A percentile compares a stretch with the other conserved stretches of the same genome.
Evolutionary conservation across 1,140 invertebrate species (phyloP).

Genomic region (Ridgeia piscesae): DNA sequence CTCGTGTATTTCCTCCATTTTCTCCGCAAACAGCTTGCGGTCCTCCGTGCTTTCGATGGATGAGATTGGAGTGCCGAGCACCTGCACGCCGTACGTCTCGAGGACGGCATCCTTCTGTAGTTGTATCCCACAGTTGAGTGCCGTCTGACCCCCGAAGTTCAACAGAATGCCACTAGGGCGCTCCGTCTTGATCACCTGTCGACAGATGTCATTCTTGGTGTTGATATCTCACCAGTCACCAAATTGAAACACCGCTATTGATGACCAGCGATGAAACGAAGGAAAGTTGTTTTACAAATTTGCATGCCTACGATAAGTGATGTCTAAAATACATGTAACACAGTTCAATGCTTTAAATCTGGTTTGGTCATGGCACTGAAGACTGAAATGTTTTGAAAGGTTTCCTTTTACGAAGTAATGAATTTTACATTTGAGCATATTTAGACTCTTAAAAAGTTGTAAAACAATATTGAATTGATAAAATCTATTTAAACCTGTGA

Average conservation of each 20-base stretch:
- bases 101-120: constrained; percentile 74
- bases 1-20: constrained; percentile 86
- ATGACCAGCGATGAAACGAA: no score
- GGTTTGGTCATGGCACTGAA: no score
- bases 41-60: constrained; percentile 98
- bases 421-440: no score
- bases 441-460: no score
- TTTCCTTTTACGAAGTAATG: no score
- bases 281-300: no score
- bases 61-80: constrained; percentile 78
- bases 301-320: no score
- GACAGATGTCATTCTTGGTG: constrained; percentile 1
- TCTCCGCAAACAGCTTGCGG: constrained; percentile 89
- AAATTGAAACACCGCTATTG: neutral
- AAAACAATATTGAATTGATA: no score
- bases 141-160: constrained; percentile 98
- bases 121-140: constrained; percentile 95
- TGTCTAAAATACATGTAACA: no score
- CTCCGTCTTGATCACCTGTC: constrained; percentile 88
- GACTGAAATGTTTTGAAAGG: no score
- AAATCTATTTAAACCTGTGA: no score
- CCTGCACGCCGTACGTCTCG: constrained; percentile 70
- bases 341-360: no score
- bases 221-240: neutral
- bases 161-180: constrained; percentile 92